These are phyloP conservation scores for Hyperoplus lanceolatus DNA, from an alignment of 2,797 vertebrate genomes.

Conservation along the genomic window DNA sequence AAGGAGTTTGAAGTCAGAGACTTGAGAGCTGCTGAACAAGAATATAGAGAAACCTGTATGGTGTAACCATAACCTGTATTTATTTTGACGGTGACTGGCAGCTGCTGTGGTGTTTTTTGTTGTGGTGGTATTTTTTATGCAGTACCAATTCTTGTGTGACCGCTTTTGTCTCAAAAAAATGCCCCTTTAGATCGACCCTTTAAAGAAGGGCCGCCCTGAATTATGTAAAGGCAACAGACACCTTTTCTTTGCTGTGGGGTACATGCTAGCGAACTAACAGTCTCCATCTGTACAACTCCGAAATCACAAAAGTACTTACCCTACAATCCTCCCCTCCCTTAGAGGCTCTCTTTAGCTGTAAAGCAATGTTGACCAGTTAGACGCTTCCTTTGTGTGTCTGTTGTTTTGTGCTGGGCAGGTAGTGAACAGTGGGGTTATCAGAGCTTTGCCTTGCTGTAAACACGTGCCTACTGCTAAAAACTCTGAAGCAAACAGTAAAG, in stretches of 20 bases:
- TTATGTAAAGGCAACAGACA: not conserved
- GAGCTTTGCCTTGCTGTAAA: not conserved
- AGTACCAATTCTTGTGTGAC: not conserved
- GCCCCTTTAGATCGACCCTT: not conserved
- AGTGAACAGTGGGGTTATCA: not conserved
- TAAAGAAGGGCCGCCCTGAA: not conserved
- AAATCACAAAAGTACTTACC: slow-evolving; percentile 25
- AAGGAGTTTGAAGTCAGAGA: not conserved
- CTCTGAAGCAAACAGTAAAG: not conserved
- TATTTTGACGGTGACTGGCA: not conserved
- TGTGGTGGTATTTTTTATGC: not conserved
- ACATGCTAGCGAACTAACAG: not conserved
- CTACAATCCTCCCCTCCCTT: not conserved
- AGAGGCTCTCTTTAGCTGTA: not conserved
- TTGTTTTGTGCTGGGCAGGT: not conserved
- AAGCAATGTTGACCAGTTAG: too few species aligned
- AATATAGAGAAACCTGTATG: not conserved
- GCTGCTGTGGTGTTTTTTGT: not conserved
- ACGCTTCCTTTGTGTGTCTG: not conserved
- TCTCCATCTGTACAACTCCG: slow-evolving; percentile 7
- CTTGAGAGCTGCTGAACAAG: not conserved
- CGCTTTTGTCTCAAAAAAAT: not conserved
- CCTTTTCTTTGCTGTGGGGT: slow-evolving; percentile 5
- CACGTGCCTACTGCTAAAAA: not conserved
- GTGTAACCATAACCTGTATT: not conserved